Evolutionary conservation across 92 coral and sea anemone genomes (phyloP), one percentile per base, ranked within the genome.

Genomic region (Porites cylindrica): DNA sequence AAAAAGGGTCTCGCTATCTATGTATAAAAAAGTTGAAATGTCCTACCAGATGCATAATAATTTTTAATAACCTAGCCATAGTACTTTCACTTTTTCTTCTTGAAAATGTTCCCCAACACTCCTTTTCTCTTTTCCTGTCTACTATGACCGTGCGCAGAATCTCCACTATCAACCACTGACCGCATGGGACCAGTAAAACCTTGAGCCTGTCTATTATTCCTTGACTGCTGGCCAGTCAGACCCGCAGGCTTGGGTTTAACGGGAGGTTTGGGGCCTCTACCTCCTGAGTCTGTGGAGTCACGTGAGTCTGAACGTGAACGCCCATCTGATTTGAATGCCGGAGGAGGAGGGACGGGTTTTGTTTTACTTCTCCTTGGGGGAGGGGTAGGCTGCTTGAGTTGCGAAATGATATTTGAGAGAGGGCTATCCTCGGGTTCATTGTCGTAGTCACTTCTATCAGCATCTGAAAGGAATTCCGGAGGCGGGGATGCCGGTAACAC

Each of bases 61-160:
- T 56, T 56, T 56, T 38, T 56, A 56, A 10, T 2, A 56, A 10
- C 16, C 61, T 56, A 56, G 16, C 61, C 16, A 56, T 14, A 10
- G 61, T 56, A 56, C 61, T 16, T 52, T 92, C 61, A 95, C 85
- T 91, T 90, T 79, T 92, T 96, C 82, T 94, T 96, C 84, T 96
- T 96, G 79, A 96, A 93, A 88, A 96, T 95, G 61, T 87, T 87
- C n/a, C 97, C 98, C 69, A 96, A 95, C 88, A 95, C 90, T 26
- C 99, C 97, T 85, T 90, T 96, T 87, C 92, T 94, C 84, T 96
- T 96, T 7, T 95, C 98, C 32, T 93, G 95, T 66, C 63, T 93
- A 71, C 91, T 94, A 7, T 86, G 92, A 9, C 90, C 94, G 11
- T 85, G 96, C 79, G 79, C 85, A 74, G 75, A 74, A 56, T 70